Evolutionary conservation across 1,140 invertebrate species (phyloP).

Genomic region (Conopomorpha cramerella): DNA sequence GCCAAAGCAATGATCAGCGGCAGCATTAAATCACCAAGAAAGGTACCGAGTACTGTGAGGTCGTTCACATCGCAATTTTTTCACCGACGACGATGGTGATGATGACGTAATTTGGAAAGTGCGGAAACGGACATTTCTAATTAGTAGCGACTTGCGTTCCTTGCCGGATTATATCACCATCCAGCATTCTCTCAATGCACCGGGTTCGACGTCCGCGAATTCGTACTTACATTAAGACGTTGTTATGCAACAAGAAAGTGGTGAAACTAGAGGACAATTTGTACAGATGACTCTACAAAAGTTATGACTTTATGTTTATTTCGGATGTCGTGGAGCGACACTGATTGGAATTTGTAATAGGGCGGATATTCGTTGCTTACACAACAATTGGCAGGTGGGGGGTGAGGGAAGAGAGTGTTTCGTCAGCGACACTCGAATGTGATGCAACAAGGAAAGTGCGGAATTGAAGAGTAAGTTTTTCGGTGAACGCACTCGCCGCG

Average conservation of each 20-base stretch:
- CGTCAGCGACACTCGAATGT: conserved; percentile 40
- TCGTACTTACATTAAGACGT: too few relatives aligned
- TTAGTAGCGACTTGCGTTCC: conserved; percentile 4
- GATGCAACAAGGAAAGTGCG: conserved; percentile 58
- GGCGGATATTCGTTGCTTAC: too few relatives aligned
- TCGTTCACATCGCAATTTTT: conserved; percentile 39
- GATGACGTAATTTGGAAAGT: conserved; percentile 54
- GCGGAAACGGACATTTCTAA: conserved; percentile 49
- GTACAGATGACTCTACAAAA: too few relatives aligned
- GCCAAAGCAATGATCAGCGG: conserved; percentile 36
- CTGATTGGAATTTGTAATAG: too few relatives aligned
- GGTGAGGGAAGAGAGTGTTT: conserved; percentile 46
- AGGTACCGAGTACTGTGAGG: conserved; percentile 17
- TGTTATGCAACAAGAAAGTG: too few relatives aligned
- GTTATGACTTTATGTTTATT: too few relatives aligned
- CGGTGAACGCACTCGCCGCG: too few relatives aligned
- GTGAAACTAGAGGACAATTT: too few relatives aligned
- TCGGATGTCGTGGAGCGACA: too few relatives aligned
- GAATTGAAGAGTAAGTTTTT: conserved; percentile 52
- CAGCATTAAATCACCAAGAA: conserved; percentile 25
- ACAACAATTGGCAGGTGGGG: conserved; percentile 22
- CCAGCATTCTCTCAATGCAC: too few relatives aligned
- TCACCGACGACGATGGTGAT: too few relatives aligned
- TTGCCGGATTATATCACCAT: not conserved
- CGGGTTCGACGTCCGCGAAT: too few relatives aligned